Conservation (phyloP, 2,113 vertebrate genomes). For the Hippocampus barbouri region DNA sequence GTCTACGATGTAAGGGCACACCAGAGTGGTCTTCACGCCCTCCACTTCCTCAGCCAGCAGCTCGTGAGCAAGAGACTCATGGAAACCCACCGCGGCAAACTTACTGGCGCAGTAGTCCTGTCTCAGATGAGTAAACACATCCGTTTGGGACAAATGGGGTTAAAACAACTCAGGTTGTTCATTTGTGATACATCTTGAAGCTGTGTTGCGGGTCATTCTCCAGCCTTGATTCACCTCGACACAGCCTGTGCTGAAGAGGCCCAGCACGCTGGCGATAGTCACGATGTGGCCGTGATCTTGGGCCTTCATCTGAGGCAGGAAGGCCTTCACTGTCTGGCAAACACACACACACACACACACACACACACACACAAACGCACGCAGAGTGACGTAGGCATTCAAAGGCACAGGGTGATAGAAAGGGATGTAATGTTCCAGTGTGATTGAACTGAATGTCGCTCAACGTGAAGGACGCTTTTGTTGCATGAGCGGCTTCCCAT, state of each 20-base stretch:
- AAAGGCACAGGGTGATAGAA: background rate
- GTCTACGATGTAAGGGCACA: slow-evolving; percentile 68
- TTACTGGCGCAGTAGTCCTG: slow-evolving; percentile 73
- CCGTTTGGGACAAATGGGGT: background rate
- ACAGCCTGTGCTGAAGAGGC: slow-evolving; percentile 58
- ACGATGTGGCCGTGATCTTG: slow-evolving; percentile 50
- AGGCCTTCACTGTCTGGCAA: slow-evolving; percentile 58
- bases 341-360: slow-evolving; percentile 9
- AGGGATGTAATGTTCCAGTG: background rate
- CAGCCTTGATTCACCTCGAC: slow-evolving; percentile 52
- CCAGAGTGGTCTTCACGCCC: slow-evolving; percentile 64
- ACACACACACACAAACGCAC: slow-evolving; percentile 9
- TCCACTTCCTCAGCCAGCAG: slow-evolving; percentile 62
- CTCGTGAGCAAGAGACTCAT: slow-evolving; percentile 69
- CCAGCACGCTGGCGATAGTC: slow-evolving; percentile 58
- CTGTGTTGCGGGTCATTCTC: background rate
- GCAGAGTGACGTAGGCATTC: no score
- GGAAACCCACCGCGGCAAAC: slow-evolving; percentile 69
- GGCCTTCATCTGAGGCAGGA: slow-evolving; percentile 63
- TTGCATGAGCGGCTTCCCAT: slow-evolving; percentile 23
- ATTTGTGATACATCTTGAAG: background rate
- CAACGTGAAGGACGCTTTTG: slow-evolving; percentile 30
- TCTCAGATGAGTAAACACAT: slow-evolving; percentile 14
- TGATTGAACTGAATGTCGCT: slow-evolving; percentile 27
- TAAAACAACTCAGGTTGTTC: background rate